phyloP scores from a whole-genome alignment of 2,797 vertebrate genomes.

The Cuculus canorus region DNA sequence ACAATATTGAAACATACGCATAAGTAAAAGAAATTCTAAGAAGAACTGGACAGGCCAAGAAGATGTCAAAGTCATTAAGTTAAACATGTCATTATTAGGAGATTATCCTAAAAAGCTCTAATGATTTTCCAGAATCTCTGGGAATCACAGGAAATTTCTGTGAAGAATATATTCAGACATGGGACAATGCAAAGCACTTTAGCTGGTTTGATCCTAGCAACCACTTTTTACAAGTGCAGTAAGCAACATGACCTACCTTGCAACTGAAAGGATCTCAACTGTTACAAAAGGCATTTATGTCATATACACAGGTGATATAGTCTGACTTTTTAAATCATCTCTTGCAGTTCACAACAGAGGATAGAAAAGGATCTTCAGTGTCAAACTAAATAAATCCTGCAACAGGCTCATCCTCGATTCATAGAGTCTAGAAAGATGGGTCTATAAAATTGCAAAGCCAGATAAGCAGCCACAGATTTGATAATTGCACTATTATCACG shows the following conservation, averaged over 20 bases:
- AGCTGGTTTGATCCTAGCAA: neutral
- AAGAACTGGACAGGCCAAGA: neutral
- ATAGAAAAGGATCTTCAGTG: neutral
- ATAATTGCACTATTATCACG: neutral
- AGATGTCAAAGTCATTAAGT: neutral
- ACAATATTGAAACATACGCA: neutral
- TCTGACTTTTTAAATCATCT: neutral
- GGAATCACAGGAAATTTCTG: neutral
- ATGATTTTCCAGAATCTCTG: neutral
- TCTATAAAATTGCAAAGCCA: neutral
- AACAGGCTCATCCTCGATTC: neutral
- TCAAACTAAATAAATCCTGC: neutral
- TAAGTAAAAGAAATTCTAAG: neutral
- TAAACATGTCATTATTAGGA: neutral
- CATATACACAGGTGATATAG: neutral
- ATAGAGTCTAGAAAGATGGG: neutral
- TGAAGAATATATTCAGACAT: neutral
- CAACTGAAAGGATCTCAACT: neutral
- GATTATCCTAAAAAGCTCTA: neutral
- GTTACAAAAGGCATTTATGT: neutral
- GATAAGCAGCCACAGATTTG: neutral
- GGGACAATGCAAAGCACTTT: neutral
- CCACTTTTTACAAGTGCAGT: neutral
- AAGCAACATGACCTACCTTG: neutral
- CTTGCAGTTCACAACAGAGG: neutral